Evolutionary conservation across 2,888 invertebrate species (phyloP), one percentile per base, ranked within the genome.

Genomic region (Erynnis tages): DNA sequence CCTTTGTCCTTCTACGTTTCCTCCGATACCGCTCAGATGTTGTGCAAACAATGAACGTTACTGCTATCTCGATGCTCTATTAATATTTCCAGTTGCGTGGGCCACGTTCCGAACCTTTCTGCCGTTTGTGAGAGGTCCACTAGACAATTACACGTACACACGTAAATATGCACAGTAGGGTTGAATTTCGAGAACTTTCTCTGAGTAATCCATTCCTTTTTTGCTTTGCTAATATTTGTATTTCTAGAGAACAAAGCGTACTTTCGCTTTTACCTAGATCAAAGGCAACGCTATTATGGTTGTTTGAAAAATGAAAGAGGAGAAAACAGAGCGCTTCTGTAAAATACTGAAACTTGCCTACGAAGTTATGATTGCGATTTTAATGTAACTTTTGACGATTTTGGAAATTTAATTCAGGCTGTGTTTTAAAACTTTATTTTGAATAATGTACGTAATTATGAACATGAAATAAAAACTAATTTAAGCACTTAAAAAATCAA

Each of bases 21-120:
- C 49, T 49, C 17, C 32, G 23, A 14, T 34, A 45, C 40, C 13
- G 11, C 6, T 34, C 29, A 13, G 16, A 13, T 49, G 41, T 43
- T 50, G 41, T 25, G 41, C 41, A 49, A 49, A 49, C 49, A 49
- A 34, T 34, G 14, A 34, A 14, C 25, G 10, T 41, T 43, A 35
- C 16, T 43, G 41, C 19, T 17, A 35, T 34, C 25, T 49, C 41
- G 41, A 40, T 49, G 34, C 40, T 41, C 32, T 5, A 41, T 40
- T 32, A 25, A 40, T 40, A 49, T 49, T 23, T 32, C 34, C 23
- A 45, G 40, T 32, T 30, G 27, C 46, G 30, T 30, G 19, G 38
- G 21, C 13, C 29, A 14, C 47, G 21, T 19, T 11, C 10, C 17
- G n/a, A 14, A 34, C 34, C 43, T 43, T 21, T 38, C n/a, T 47